These are phyloP conservation scores for Stomatorhinus ivindoensis DNA, from an alignment of 2,113 vertebrate species.

Conservation along the genomic window DNA sequence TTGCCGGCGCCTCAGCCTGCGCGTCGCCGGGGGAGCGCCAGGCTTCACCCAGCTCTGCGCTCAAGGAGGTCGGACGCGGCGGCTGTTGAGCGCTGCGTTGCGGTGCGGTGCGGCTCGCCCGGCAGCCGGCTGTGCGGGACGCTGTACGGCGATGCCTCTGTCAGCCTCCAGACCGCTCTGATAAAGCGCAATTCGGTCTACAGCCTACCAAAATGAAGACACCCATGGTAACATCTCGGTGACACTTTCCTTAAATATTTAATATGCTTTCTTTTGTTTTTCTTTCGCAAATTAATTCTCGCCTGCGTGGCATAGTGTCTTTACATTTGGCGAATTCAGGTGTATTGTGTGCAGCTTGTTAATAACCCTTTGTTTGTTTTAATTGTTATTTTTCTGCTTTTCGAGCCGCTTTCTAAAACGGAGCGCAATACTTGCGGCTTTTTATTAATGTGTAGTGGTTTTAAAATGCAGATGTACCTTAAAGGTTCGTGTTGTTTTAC, in stretches of 20 bases:
- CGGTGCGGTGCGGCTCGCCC: conserved; percentile 28
- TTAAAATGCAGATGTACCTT: background rate
- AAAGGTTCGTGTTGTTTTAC: background rate
- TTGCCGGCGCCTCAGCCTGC: conserved; percentile 58
- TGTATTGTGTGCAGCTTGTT: background rate
- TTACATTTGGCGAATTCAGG: background rate
- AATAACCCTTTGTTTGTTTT: background rate
- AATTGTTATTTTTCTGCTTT: background rate
- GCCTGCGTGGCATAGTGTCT: background rate
- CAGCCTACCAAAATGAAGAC: conserved; percentile 83
- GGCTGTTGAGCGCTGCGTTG: background rate
- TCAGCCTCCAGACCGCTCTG: conserved; percentile 24
- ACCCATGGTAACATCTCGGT: conserved; percentile 69
- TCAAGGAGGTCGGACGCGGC: conserved; percentile 50
- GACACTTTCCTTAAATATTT: conserved; percentile 20
- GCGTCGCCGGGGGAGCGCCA: conserved; percentile 41
- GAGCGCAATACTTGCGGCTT: background rate
- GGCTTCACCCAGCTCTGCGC: conserved; percentile 51
- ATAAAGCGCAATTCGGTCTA: conserved; percentile 55
- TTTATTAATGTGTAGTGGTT: background rate
- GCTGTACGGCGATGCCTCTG: conserved; percentile 11
- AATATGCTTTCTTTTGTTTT: background rate
- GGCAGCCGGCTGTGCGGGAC: background rate
- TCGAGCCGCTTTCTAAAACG: background rate
- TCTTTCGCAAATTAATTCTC: background rate